These are phyloP conservation scores for Drosophila barbarae DNA, from an alignment of 2,888 invertebrate species.

Conservation along the genomic window DNA sequence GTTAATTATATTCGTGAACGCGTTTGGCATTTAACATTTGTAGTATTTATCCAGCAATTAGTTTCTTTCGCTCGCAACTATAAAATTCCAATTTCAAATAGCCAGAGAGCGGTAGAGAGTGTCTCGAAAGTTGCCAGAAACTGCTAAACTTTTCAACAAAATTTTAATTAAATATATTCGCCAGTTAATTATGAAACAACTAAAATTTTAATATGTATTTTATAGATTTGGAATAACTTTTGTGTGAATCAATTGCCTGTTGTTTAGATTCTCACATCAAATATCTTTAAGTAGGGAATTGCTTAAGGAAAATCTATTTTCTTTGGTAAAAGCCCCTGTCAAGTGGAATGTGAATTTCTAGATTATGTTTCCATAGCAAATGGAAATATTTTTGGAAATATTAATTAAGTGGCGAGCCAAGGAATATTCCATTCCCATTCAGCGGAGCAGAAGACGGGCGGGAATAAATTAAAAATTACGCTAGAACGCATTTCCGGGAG, in stretches of 20 bases:
- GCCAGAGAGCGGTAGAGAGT: constrained; percentile 4
- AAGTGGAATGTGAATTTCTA: not conserved
- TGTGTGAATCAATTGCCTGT: not conserved
- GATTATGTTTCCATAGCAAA: constrained; percentile 12
- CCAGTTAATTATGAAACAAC: not conserved
- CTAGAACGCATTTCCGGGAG: constrained; percentile 50
- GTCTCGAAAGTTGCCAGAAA: constrained; percentile 40
- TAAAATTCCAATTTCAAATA: constrained; percentile 38
- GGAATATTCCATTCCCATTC: constrained; percentile 13
- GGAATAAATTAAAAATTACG: constrained; percentile 66
- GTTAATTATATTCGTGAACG: constrained; percentile 63
- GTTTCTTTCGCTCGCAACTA: constrained; percentile 39
- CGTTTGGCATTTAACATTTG: constrained; percentile 23
- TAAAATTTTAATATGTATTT: not conserved
- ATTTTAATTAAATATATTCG: constrained; percentile 5
- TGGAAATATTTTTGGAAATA: constrained; percentile 17
- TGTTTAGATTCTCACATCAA: not conserved
- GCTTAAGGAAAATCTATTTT: not conserved
- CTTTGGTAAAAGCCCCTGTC: not conserved
- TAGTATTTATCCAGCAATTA: constrained; percentile 51
- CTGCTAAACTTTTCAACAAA: constrained; percentile 48
- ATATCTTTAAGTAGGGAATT: too few species aligned
- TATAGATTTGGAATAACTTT: too few species aligned
- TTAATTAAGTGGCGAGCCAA: constrained; percentile 39
- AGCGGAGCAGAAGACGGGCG: constrained; percentile 12